Base-by-base conservation (phyloP, 2,113 vertebrate species). In the Gasterosteus aculeatus region DNA sequence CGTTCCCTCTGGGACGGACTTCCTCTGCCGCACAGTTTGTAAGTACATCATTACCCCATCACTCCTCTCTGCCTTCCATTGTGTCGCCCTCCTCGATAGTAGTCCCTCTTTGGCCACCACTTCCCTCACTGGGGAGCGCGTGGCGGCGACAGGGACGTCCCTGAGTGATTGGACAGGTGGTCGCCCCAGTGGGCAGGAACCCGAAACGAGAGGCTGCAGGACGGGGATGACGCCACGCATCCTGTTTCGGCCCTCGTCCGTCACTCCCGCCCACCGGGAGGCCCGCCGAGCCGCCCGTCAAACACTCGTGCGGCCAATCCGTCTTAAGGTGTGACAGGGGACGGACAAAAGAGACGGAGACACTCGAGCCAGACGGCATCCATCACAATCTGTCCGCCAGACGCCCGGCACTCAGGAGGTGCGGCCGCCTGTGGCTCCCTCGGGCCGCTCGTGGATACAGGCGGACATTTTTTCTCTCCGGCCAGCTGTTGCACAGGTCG, bases 1-100 rank as follows among this genome's bases (percentile, higher is more conserved):
- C 6, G 2, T 16, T 31, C 86, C 83, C 59, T 80, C 83, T 29
- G 82, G 62, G 87, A 83, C 46, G 75, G 72, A 89, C 91, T 86
- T 90, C 86, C 82, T 86, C 79, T 72, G 59, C 77, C 75, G 18
- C 72, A 41, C 89, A 95, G 94, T 95, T 95, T 94, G 94, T 95
- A 92, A 95, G 94, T 95, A 93, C 87, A 94, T 92, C 69, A 87
- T 90, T 79, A 51, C 14, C 63, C 71, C 87, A 85, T 94, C 89
- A 86, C 82, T 92, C 88, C 86, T 84, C 70, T 85, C 83, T 31
- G 29, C 82, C 83, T 35, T 69, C 77, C 74, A 83, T 91, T 87
- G 85, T 88, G 80, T 41, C 66, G 60, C 69, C 73, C 22, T 80
- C 35, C 35, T 81, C 75, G 65, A 33, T 26, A 31, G 19, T 58